phyloP scores from a whole-genome alignment of 2,797 vertebrate genomes.

The Eremophila alpestris region DNA sequence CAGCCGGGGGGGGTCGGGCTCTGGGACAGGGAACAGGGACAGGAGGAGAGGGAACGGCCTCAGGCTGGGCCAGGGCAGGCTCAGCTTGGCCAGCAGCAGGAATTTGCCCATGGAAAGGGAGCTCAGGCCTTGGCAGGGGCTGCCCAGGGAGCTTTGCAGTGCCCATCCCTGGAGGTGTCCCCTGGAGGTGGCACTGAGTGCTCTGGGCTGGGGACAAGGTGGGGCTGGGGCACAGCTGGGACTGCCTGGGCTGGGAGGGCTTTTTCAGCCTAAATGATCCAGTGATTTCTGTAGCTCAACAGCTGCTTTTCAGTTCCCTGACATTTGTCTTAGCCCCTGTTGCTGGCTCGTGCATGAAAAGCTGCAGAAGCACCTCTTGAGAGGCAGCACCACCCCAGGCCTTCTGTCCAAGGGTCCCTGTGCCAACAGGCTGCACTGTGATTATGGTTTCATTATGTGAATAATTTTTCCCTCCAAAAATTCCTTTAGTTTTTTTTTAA shows the following conservation, averaged over 20 bases:
- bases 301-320: not conserved
- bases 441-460: not conserved
- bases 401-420: not conserved
- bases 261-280: not conserved
- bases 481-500: not conserved
- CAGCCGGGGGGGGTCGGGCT: no score
- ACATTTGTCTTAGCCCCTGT: not conserved
- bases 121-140: no score
- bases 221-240: no score
- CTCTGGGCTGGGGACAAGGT: no score
- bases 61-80: no score
- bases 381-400: not conserved
- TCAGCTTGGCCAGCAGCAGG: no score
- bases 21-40: no score
- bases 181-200: not conserved
- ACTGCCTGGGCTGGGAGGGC: fast-evolving
- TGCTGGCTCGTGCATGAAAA: not conserved
- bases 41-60: no score
- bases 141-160: no score
- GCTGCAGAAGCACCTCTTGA: not conserved
- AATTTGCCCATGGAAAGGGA: no score
- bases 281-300: not conserved
- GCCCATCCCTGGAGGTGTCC: no score
- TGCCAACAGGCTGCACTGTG: not conserved
- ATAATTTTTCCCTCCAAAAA: not conserved